phyloP scores from a whole-genome alignment of 92 coral and sea anemone species.

The Porites lobata region DNA sequence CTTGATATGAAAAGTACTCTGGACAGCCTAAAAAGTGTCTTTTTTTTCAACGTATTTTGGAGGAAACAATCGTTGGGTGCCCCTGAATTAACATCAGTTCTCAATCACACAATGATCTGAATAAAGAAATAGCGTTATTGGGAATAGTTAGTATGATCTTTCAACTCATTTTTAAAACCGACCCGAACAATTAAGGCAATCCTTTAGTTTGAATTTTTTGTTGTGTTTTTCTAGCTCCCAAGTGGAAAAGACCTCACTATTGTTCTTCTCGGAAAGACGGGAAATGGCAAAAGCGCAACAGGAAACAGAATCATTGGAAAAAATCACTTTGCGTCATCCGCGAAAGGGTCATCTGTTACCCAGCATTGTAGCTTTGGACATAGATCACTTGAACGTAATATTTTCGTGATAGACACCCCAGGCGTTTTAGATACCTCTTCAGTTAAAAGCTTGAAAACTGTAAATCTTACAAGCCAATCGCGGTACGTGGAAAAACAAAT shows the following conservation, averaged over 20 bases:
- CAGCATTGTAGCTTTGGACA: not conserved
- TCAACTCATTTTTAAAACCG: too few relatives aligned
- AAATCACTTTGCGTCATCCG: not conserved
- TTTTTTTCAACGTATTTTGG: too few relatives aligned
- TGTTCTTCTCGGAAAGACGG: constrained; percentile 40
- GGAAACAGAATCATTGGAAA: constrained; percentile 42
- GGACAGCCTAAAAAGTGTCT: too few relatives aligned
- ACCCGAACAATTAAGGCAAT: too few relatives aligned
- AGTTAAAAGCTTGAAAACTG: not conserved
- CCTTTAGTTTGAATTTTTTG: too few relatives aligned
- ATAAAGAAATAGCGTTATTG: too few relatives aligned
- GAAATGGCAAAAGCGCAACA: constrained; percentile 50
- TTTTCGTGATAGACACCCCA: constrained; percentile 44
- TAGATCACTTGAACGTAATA: constrained; percentile 4
- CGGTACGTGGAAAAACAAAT: not conserved
- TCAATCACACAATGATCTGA: too few relatives aligned
- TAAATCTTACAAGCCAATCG: not conserved
- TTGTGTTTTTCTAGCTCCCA: constrained; percentile 4
- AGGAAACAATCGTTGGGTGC: too few relatives aligned
- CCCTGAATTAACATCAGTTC: too few relatives aligned
- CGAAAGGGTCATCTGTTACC: constrained; percentile 14
- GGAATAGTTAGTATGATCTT: too few relatives aligned
- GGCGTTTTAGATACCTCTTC: constrained; percentile 24
- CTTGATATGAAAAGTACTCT: too few relatives aligned
- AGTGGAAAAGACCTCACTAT: constrained; percentile 23